phyloP scores from a whole-genome alignment of 2,113 vertebrate species.

The Lagopus leucura region DNA sequence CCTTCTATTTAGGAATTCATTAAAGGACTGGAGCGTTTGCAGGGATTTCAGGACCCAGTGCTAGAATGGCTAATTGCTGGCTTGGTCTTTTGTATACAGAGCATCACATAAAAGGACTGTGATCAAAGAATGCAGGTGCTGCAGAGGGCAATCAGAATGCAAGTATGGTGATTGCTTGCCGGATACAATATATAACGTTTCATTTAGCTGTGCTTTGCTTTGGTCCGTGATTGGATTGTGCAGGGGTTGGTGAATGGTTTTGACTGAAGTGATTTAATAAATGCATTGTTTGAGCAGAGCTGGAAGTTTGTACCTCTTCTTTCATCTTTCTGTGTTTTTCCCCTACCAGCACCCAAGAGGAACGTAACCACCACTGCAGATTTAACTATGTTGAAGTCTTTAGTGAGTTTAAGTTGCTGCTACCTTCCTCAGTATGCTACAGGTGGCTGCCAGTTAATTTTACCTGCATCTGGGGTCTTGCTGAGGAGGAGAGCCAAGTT shows the following conservation, averaged over 20 bases:
- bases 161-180: conserved; percentile 28
- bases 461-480: neutral
- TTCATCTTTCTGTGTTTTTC: neutral
- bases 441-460: neutral
- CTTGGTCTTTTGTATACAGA: conserved; percentile 54
- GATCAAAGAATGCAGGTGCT: conserved; percentile 73
- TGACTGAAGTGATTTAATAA: conserved; percentile 14
- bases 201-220: conserved; percentile 20
- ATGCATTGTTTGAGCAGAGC: neutral
- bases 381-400: neutral
- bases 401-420: neutral
- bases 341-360: neutral
- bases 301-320: neutral
- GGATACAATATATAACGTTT: conserved; percentile 39
- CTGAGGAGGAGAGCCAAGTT: neutral
- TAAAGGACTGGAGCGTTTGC: conserved; percentile 47
- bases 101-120: conserved; percentile 62
- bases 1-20: conserved; percentile 67
- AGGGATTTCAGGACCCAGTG: conserved; percentile 38
- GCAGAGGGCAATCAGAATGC: conserved; percentile 50
- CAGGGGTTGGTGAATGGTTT: conserved; percentile 12
- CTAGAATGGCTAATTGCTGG: conserved; percentile 67
- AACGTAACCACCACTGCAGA: neutral
- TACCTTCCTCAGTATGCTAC: neutral
- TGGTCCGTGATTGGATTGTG: neutral